phyloP scores from a whole-genome alignment of 23 tunicate genomes.

The Trididemnum miniatum region DNA sequence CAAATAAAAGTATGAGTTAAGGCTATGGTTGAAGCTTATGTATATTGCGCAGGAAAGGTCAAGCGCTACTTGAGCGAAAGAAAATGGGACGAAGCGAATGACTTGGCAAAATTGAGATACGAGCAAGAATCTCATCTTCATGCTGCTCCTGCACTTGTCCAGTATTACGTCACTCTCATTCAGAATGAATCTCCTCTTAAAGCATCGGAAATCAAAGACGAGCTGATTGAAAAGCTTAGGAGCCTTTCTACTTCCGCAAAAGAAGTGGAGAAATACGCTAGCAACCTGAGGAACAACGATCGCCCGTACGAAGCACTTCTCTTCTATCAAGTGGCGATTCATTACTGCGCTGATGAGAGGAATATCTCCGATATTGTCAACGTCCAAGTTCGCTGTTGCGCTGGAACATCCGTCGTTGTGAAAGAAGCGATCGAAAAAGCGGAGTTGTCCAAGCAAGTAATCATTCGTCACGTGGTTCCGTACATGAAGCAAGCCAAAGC shows the following conservation, averaged over 20 bases:
- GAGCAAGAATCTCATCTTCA: background rate
- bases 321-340: constrained; percentile 18
- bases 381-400: background rate
- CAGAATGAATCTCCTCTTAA: background rate
- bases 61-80: constrained; percentile 1
- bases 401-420: background rate
- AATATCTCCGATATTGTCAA: background rate
- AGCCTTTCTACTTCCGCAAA: background rate
- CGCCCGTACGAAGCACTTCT: constrained; percentile 5
- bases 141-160: background rate
- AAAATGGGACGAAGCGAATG: background rate
- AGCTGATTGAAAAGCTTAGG: background rate
- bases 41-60: background rate
- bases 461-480: constrained; percentile 12
- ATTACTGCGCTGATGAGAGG: constrained; percentile 5
- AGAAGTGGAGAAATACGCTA: constrained; percentile 2
- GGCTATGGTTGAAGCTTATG: too few species aligned
- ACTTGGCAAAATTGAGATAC: constrained; percentile 14
- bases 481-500: background rate
- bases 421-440: background rate
- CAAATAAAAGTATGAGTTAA: too few species aligned
- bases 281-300: background rate
- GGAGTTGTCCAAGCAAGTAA: background rate
- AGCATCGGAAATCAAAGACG: constrained; percentile 3
- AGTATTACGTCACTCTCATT: constrained; percentile 6